Base-by-base conservation (phyloP, 2,113 vertebrate species). In the Catagonus wagneri region DNA sequence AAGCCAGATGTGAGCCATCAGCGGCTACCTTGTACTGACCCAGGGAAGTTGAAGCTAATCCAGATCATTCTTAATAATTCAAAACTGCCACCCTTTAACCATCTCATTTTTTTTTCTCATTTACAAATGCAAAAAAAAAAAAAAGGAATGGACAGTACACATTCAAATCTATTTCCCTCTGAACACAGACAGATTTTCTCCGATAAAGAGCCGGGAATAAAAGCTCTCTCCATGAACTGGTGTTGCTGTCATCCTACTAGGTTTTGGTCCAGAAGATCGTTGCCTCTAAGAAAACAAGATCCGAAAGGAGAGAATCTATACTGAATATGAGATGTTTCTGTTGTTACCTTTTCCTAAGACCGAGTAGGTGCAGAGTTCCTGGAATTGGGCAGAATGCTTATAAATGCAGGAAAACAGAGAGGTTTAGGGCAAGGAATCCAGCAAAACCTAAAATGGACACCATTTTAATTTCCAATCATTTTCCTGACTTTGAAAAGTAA, bases 1-100 rank as follows among this genome's bases (percentile, higher is more conserved):
- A 95, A 98, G 98, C 74, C 98, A 99, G 98, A 98, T 99, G 98
- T 97, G 97, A 56, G 88, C 11, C 93, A 72, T 94, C 96, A 71
- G 90, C 69, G 29, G 89, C 98, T 97, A 80, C 96, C 97, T 94
- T 75, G 75, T 69, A 22, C 96, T 97, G 98, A 98, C 98, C 98
- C 97, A 27, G 14, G 97, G 96, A 97, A 84, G 95, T 68, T 71
- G 63, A 63, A 96, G 97, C 97, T 97, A 95, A 98, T 95, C 97
- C 98, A 95, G 96, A 96, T 97, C 95, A 75, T 92, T 96, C 98
- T 91, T 95, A 97, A 96, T 97, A 97, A 98, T 90, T 93, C 95
- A 83, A 52, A 97, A 97, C 93, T 89, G 97, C 93, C 97, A 98
- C 81, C 96, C 90, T 94, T 85, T 69, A 97, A 86, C 96, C 86